These are phyloP conservation scores for Elephas maximus DNA, from an alignment of 2,113 vertebrate genomes.

Conservation along the genomic window DNA sequence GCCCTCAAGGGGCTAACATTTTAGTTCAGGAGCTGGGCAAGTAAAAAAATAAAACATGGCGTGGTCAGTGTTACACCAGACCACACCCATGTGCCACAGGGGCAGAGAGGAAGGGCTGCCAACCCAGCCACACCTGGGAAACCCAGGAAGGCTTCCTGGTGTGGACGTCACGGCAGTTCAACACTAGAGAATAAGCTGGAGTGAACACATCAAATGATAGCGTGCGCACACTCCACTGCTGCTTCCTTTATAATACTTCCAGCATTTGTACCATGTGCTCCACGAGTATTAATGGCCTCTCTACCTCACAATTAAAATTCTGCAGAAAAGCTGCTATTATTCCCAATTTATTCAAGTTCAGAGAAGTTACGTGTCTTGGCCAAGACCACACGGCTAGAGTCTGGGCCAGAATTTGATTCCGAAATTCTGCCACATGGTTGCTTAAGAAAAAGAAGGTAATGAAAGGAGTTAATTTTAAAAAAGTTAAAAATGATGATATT, in stretches of 20 bases:
- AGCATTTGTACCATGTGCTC: neutral
- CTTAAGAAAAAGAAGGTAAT: neutral
- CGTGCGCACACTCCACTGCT: neutral
- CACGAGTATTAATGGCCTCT: neutral
- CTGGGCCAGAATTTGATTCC: neutral
- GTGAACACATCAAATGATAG: neutral
- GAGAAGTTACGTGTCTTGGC: neutral
- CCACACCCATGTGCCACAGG: neutral
- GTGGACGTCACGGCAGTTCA: neutral
- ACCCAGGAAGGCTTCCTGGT: neutral
- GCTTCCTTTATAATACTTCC: rapidly evolving
- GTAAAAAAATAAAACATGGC: neutral
- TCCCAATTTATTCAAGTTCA: neutral
- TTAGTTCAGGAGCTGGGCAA: neutral
- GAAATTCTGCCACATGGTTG: neutral
- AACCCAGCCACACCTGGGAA: neutral
- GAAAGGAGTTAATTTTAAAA: neutral
- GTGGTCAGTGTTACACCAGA: rapidly evolving
- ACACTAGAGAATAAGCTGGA: neutral
- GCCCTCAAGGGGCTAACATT: neutral
- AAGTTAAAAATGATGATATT: neutral
- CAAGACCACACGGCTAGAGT: neutral
- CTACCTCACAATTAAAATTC: neutral
- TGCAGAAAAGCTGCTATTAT: neutral
- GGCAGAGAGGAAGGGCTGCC: neutral